Evolutionary conservation across 2,797 vertebrate species (phyloP).

Genomic region (Sebastes itinus): DNA sequence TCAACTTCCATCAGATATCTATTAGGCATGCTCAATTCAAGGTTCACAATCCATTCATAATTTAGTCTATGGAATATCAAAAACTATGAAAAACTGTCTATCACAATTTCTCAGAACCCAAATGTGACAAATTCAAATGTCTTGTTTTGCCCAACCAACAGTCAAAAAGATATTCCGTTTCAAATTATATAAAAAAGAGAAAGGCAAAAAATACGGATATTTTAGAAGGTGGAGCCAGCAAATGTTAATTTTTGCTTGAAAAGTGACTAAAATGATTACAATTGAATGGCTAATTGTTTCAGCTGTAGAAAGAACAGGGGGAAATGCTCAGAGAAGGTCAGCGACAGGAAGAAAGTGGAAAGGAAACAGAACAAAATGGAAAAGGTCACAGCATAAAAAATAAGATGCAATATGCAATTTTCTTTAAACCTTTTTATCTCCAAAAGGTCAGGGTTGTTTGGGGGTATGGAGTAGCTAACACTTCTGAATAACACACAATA

Average conservation of each 20-base stretch:
- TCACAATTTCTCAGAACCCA: background rate
- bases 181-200: no score
- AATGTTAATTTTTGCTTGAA: no score
- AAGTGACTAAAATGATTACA: background rate
- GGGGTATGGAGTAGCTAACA: background rate
- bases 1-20: background rate
- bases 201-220: background rate
- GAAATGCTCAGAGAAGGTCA: background rate
- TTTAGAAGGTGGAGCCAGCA: background rate
- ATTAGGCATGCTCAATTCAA: background rate
- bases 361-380: background rate
- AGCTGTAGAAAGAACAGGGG: background rate
- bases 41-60: background rate
- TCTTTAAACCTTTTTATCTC: no score
- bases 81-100: background rate
- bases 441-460: no score
- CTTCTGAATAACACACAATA: background rate
- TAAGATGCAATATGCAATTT: background rate
- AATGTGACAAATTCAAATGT: background rate
- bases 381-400: background rate
- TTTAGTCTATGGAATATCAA: background rate
- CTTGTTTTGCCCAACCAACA: background rate
- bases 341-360: no score
- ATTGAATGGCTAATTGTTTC: background rate
- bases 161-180: no score